A percentile compares a stretch with the other conserved stretches of the same genome.
Evolutionary conservation across 2,797 vertebrate species (phyloP).

Genomic region (Melanotaenia maccullochi): DNA sequence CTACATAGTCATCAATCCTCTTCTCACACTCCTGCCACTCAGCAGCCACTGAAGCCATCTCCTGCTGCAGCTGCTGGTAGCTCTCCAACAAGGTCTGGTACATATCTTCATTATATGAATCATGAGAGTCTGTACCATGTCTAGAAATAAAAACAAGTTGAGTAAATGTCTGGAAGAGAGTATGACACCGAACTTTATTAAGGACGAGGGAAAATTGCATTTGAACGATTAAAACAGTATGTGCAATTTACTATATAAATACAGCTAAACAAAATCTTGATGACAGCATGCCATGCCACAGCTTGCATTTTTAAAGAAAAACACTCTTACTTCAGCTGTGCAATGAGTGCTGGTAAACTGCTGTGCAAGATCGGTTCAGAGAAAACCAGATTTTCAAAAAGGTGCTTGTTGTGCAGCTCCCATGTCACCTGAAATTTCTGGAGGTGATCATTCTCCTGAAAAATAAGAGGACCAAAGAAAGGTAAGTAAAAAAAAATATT

Average conservation of each 20-base stretch:
- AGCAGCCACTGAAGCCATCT: conserved; percentile 90
- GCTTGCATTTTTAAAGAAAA: conserved; percentile 1
- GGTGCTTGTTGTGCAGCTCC: conserved; percentile 98
- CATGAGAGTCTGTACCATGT: conserved; percentile 90
- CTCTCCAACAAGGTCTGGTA: conserved; percentile 91
- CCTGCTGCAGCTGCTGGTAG: conserved; percentile 92
- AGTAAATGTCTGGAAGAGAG: not conserved
- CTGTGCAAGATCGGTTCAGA: conserved; percentile 95
- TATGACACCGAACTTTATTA: too few relatives aligned
- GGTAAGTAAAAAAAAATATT: not conserved
- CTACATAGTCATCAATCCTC: conserved; percentile 97
- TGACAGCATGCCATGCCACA: not conserved
- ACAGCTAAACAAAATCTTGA: too few relatives aligned
- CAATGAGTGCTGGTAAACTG: conserved; percentile 91
- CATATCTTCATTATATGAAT: conserved; percentile 93
- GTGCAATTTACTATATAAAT: too few relatives aligned
- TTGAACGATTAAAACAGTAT: too few relatives aligned
- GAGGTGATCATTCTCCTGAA: conserved; percentile 95
- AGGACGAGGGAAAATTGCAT: not conserved
- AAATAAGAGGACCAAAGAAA: not conserved
- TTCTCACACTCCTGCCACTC: conserved; percentile 98
- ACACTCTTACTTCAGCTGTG: conserved; percentile 90
- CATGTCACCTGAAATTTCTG: conserved; percentile 98
- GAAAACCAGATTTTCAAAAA: conserved; percentile 98
- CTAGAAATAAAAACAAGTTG: conserved; percentile 62